Conservation (phyloP, 2,113 vertebrate genomes). For the Willisornis vidua region DNA sequence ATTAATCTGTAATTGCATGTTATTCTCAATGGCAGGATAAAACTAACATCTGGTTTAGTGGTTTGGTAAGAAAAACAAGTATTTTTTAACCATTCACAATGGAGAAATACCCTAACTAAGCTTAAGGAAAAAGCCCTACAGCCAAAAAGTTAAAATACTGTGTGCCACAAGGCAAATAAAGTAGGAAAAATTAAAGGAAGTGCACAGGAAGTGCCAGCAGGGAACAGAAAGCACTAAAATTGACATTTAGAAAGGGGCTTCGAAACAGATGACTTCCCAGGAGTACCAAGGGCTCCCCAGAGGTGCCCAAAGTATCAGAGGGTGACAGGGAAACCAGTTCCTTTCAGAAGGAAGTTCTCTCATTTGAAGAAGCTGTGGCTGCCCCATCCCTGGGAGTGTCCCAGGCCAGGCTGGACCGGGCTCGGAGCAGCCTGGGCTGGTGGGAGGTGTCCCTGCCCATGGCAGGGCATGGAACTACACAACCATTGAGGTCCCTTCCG, state of each 20-base stretch:
- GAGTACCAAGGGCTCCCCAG: not conserved
- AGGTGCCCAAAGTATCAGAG: not conserved
- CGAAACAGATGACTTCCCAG: not conserved
- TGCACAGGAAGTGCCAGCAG: not conserved
- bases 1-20: not conserved
- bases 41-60: not conserved
- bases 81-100: not conserved
- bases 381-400: not conserved
- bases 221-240: not conserved
- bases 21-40: not conserved
- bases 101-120: not conserved
- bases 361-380: not conserved
- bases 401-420: not conserved
- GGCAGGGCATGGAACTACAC: not conserved
- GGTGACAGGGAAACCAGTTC: not conserved
- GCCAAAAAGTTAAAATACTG: not conserved
- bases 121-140: not conserved
- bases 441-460: no score
- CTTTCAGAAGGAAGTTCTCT: not conserved
- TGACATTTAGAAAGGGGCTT: not conserved
- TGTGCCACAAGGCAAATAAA: not conserved
- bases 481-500: not conserved
- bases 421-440: not conserved
- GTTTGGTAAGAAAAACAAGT: not conserved
- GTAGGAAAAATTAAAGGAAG: not conserved